Conservation (phyloP, 64 coral and sea anemone genomes). For the Montipora capricornis region DNA sequence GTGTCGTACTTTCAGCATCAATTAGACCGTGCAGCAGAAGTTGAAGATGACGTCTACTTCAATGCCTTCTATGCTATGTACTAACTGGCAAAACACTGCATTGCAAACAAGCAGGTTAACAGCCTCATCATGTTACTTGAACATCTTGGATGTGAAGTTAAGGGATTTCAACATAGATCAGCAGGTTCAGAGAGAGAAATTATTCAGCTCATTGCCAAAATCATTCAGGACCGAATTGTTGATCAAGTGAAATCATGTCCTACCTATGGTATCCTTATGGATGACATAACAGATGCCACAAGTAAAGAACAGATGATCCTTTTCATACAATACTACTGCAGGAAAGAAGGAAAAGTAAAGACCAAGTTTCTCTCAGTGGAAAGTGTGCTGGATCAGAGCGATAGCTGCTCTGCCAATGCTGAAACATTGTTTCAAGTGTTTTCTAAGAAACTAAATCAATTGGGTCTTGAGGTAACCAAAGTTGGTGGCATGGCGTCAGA, state of each 20-base stretch:
- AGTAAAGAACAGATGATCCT: conserved; percentile 72
- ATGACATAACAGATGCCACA: conserved; percentile 67
- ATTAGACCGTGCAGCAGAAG: conserved; percentile 61
- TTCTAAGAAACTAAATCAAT: conserved; percentile 33
- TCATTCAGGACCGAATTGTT: conserved; percentile 32
- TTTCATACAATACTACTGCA: conserved; percentile 73
- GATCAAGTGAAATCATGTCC: conserved; percentile 64
- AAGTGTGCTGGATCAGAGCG: conserved; percentile 57
- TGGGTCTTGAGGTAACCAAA: conserved; percentile 44
- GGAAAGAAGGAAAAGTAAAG: conserved; percentile 73
- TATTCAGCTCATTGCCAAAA: neutral
- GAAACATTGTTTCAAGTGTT: conserved; percentile 63
- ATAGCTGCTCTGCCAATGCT: conserved; percentile 67
- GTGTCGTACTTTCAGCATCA: conserved; percentile 63
- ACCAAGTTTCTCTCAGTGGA: conserved; percentile 68
- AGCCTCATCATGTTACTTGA: conserved; percentile 69
- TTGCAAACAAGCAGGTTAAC: conserved; percentile 75
- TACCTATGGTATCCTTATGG: conserved; percentile 62
- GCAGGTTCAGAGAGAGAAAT: conserved; percentile 63
- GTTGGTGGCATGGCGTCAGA: conserved; percentile 63
- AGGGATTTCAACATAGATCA: conserved; percentile 72
- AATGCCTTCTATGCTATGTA: conserved; percentile 67
- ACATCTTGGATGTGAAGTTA: conserved; percentile 63
- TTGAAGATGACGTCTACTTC: conserved; percentile 66
- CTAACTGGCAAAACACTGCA: conserved; percentile 68